phyloP scores from a whole-genome alignment of 2,113 vertebrate genomes.

The Caloenas nicobarica region DNA sequence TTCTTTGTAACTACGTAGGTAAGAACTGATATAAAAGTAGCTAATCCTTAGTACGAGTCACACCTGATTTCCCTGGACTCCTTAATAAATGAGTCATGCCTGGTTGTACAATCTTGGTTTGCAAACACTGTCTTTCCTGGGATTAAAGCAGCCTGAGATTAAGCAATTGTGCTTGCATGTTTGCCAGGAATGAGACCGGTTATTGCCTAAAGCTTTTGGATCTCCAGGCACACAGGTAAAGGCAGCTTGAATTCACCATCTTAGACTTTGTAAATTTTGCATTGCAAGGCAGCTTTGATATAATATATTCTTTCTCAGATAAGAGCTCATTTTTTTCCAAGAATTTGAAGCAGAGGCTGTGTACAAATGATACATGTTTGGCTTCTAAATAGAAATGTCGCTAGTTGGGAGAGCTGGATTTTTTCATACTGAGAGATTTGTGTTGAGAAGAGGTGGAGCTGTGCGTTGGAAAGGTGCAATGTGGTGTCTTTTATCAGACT shows the following conservation, averaged over 20 bases:
- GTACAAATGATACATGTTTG: background rate
- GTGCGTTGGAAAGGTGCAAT: background rate
- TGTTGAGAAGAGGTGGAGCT: background rate
- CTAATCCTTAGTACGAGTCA: background rate
- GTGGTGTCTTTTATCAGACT: background rate
- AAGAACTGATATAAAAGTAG: conserved; percentile 39
- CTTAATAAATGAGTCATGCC: background rate
- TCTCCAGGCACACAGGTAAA: background rate
- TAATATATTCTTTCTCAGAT: background rate
- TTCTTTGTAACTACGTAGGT: background rate
- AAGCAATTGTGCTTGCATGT: background rate
- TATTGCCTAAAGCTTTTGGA: background rate
- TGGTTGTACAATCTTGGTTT: background rate
- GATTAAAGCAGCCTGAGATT: conserved; percentile 18
- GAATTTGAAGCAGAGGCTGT: background rate
- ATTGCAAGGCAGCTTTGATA: background rate
- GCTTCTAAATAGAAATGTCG: background rate
- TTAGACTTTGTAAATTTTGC: background rate
- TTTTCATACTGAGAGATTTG: background rate
- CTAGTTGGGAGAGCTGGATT: background rate
- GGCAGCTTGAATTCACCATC: background rate
- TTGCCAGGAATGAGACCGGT: background rate
- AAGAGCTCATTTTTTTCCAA: background rate
- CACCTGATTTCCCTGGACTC: conserved; percentile 22
- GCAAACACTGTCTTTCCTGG: background rate